Conservation (phyloP, 2,113 vertebrate genomes). For the Benitochromis conjunctus region DNA sequence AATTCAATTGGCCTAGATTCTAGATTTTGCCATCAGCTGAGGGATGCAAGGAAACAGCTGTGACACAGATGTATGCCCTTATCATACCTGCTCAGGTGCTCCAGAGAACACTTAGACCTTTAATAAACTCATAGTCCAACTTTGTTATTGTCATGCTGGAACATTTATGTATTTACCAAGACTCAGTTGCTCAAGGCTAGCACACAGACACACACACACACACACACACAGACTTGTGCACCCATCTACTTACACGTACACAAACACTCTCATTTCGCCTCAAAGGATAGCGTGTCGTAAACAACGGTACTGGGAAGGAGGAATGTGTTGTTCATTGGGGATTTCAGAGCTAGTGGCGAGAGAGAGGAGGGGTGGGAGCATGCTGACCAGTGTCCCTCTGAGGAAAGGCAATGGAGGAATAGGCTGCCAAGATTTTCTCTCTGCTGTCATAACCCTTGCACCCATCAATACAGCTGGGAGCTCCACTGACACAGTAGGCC, state of each 20-base stretch:
- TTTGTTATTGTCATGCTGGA: conserved; percentile 19
- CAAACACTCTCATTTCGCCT: conserved; percentile 47
- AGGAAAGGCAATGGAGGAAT: conserved; percentile 17
- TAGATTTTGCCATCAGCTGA: not conserved
- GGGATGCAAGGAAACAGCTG: conserved; percentile 40
- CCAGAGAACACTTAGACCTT: not conserved
- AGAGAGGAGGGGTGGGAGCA: conserved; percentile 39
- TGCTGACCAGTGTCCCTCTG: conserved; percentile 52
- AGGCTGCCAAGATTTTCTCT: conserved; percentile 2
- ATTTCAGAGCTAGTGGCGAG: conserved; percentile 48
- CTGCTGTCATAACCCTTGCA: conserved; percentile 55
- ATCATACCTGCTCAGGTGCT: conserved; percentile 57
- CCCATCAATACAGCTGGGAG: conserved; percentile 23
- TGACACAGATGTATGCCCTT: conserved; percentile 31
- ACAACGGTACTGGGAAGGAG: conserved; percentile 62
- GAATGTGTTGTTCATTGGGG: conserved; percentile 68
- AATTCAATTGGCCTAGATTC: conserved; percentile 29
- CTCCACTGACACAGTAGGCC: conserved; percentile 25
- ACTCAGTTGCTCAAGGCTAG: conserved; percentile 6
- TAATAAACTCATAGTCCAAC: not conserved
- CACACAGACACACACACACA: not conserved
- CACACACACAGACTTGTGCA: not conserved
- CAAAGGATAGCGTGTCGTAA: conserved; percentile 63
- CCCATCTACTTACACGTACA: conserved; percentile 21
- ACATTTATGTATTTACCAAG: conserved; percentile 5